Conservation (phyloP, 2,797 vertebrate genomes). For the Sebastes itinus region DNA sequence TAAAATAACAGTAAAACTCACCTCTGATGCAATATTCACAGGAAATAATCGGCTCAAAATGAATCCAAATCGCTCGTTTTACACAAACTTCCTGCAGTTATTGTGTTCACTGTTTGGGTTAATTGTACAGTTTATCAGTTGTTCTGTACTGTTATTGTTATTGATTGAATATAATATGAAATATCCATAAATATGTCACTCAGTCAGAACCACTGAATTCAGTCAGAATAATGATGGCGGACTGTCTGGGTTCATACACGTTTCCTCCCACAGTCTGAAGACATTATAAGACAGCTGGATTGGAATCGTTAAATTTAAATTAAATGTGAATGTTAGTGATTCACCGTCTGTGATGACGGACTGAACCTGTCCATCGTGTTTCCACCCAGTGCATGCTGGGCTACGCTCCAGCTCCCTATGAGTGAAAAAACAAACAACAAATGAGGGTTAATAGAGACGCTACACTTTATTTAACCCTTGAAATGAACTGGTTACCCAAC, state of each 20-base stretch:
- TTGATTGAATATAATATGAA: no score
- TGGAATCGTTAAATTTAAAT: not conserved
- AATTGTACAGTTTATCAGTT: no score
- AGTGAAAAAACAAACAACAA: not conserved
- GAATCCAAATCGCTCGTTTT: no score
- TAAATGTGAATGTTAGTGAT: not conserved
- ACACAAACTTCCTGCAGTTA: no score
- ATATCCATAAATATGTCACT: no score
- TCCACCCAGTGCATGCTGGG: not conserved
- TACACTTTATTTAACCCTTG: not conserved
- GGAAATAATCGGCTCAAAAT: no score
- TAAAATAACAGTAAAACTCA: no score
- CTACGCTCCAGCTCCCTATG: not conserved
- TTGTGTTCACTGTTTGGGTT: no score
- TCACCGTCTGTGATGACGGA: slow-evolving; percentile 2
- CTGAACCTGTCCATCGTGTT: not conserved
- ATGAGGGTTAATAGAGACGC: not conserved
- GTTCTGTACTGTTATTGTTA: no score
- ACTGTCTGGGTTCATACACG: not conserved
- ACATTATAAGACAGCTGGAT: not conserved
- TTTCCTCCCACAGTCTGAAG: not conserved
- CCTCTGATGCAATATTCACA: no score
- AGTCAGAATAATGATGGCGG: not conserved
- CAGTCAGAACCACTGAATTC: not conserved
- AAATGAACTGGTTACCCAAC: not conserved